A percentile compares a stretch with the other conserved stretches of the same genome.
Evolutionary conservation across 30 jellyfish, hydroid and myxozoan genomes (phyloP).

Genomic region (Turritopsis dohrnii): DNA sequence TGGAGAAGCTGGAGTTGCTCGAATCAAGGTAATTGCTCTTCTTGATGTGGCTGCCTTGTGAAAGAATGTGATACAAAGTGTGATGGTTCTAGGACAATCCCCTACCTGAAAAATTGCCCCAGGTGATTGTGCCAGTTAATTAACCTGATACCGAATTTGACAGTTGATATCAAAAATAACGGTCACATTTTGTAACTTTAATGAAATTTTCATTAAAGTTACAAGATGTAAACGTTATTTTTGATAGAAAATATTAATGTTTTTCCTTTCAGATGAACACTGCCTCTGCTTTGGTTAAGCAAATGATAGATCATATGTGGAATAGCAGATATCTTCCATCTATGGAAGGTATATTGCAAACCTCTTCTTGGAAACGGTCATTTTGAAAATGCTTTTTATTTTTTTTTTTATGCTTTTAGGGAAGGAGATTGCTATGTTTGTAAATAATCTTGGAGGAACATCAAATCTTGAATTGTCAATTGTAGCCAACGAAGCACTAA

Average conservation of each 20-base stretch:
- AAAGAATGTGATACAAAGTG: too few relatives aligned
- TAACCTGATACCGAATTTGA: too few relatives aligned
- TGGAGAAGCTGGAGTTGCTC: slow-evolving; percentile 94
- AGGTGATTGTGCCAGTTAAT: too few relatives aligned
- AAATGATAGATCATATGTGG: slow-evolving; percentile 68
- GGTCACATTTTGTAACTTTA: too few relatives aligned
- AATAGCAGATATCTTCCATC: slow-evolving; percentile 54
- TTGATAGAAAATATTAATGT: too few relatives aligned
- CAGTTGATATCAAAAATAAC: too few relatives aligned
- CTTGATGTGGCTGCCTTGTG: too few relatives aligned
- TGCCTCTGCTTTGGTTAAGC: slow-evolving; percentile 49
- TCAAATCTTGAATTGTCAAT: slow-evolving; percentile 78
- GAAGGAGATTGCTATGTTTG: slow-evolving; percentile 23
- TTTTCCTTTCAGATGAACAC: slow-evolving; percentile 54
- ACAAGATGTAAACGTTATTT: too few relatives aligned
- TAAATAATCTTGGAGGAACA: slow-evolving; percentile 88
- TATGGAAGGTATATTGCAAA: slow-evolving; percentile 24
- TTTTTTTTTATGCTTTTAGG: not conserved
- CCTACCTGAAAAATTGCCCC: too few relatives aligned
- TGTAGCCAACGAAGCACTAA: slow-evolving; percentile 63
- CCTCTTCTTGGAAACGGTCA: not conserved
- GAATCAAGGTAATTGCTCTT: slow-evolving; percentile 38
- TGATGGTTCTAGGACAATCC: too few relatives aligned
- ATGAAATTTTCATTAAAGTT: too few relatives aligned
- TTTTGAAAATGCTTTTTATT: not conserved